Base-by-base conservation (phyloP, 2,113 vertebrate genomes). In the Cardinalis cardinalis region DNA sequence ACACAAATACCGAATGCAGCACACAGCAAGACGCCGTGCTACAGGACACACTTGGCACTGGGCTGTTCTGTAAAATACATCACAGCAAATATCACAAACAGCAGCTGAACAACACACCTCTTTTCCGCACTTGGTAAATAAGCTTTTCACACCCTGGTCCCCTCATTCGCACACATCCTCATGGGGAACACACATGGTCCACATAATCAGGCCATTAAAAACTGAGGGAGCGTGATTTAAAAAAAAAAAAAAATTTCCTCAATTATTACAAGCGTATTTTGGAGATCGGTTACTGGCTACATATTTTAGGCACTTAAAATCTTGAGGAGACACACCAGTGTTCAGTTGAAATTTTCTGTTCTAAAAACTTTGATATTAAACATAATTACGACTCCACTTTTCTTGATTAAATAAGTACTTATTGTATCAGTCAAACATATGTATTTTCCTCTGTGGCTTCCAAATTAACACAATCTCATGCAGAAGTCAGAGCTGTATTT, bases 371-470 rank as follows among this genome's bases (percentile, higher is more conserved):
- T 18, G 10, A 58, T 74, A 69, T 84, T 36, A 90, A 76, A 90
- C 21, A 4, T 73, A 40, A 93, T 80, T 83, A 82, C 16, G 44
- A 56, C 43, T n/a, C 66, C 8, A 7, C 34, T 80, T 51, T 89
- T 76, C 80, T 69, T 90, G 80, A 95, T 72, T 84, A 88, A 92
- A 1, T 29, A 78, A 78, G 43, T 52, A 80, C 41, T 84, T 88
- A 58, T 81, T 40, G 12, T 49, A 75, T 61, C 63, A 94, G 85
- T 46, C 29, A 59, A 87, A 89, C 44, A 71, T 18, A 29, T 12
- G 32, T 64, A 41, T 81, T 95, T 94, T 93, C 46, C 65, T 83
- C 51, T 71, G 21, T 64, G 24, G 69, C 88, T 95, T 87, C 87
- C 81, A 88, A 68, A 89, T 58, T n/a, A 92, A 69, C 34, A 71